phyloP scores from a whole-genome alignment of 2,888 invertebrate genomes.

The Tholera decimalis region DNA sequence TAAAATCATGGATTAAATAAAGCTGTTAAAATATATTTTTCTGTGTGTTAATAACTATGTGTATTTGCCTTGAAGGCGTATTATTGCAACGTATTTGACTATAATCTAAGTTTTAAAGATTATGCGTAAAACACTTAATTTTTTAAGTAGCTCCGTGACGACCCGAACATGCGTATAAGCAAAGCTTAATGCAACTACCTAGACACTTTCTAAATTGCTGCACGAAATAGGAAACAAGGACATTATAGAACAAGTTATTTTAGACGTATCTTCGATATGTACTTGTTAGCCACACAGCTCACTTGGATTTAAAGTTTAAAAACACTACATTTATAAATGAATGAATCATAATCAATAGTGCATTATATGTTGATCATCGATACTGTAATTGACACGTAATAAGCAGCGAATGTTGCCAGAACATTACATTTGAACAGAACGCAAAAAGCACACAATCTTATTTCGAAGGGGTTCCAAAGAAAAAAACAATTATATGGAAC shows the following conservation, averaged over 20 bases:
- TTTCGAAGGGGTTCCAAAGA: conserved; percentile 48
- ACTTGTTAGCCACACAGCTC: conserved; percentile 53
- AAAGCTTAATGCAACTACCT: conserved; percentile 42
- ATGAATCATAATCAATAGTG: conserved; percentile 21
- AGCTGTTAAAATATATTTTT: conserved; percentile 76
- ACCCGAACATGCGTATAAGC: conserved; percentile 37
- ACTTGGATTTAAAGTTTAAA: conserved; percentile 28
- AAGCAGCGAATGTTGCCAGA: conserved; percentile 43
- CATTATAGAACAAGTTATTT: conserved; percentile 50
- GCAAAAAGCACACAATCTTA: conserved; percentile 72
- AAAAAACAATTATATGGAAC: conserved; percentile 35
- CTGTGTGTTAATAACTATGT: conserved; percentile 67
- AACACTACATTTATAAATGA: conserved; percentile 27
- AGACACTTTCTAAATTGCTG: conserved; percentile 47
- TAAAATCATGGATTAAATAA: conserved; percentile 83
- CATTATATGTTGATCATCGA: conserved; percentile 19
- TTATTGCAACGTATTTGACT: conserved; percentile 88
- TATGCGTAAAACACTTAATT: conserved; percentile 77
- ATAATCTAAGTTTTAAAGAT: conserved; percentile 79
- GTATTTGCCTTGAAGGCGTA: conserved; percentile 82
- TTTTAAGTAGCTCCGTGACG: conserved; percentile 61
- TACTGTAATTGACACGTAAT: conserved; percentile 57
- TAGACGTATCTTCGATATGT: conserved; percentile 61
- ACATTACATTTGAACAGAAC: conserved; percentile 39
- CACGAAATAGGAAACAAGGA: conserved; percentile 55